Conservation (phyloP, 2,797 vertebrate genomes). For the Cossypha caffra region DNA sequence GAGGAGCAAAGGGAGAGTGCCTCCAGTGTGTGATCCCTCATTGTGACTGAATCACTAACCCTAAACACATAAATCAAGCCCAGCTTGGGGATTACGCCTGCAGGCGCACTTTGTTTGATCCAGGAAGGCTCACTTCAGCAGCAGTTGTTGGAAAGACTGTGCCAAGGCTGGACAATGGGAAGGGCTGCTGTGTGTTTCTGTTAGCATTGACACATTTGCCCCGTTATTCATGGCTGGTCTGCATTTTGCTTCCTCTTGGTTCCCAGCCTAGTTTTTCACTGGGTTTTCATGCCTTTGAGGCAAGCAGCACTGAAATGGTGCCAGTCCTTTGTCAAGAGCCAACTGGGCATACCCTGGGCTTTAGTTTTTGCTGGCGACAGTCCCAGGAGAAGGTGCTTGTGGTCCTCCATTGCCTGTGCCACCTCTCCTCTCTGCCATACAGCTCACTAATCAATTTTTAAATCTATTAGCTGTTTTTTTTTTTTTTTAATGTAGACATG, state of each 20-base stretch:
- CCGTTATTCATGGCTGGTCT: slow-evolving; percentile 23
- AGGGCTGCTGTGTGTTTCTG: neutral
- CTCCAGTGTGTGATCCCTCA: neutral
- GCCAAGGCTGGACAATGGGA: neutral
- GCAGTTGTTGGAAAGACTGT: neutral
- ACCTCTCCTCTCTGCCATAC: neutral
- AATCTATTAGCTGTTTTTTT: neutral
- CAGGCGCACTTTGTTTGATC: neutral
- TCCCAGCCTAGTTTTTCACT: slow-evolving; percentile 17
- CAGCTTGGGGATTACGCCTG: neutral
- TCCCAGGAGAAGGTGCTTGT: slow-evolving; percentile 2
- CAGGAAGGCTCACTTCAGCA: neutral
- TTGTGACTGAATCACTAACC: neutral
- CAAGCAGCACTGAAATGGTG: slow-evolving; percentile 31
- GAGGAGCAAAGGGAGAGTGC: neutral
- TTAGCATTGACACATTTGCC: slow-evolving; percentile 2
- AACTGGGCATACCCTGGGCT: neutral
- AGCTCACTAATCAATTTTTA: neutral
- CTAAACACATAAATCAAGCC: neutral
- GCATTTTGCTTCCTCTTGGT: slow-evolving; percentile 40
- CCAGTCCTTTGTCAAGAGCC: slow-evolving; percentile 46
- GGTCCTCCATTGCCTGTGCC: neutral
- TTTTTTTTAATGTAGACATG: neutral
- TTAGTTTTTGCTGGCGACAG: neutral
- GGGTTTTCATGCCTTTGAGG: slow-evolving; percentile 23